A percentile compares a stretch with the other conserved stretches of the same genome.
These are phyloP conservation scores for Oikopleura albicans DNA, from an alignment of 23 tunicate genomes.

Conservation along the genomic window DNA sequence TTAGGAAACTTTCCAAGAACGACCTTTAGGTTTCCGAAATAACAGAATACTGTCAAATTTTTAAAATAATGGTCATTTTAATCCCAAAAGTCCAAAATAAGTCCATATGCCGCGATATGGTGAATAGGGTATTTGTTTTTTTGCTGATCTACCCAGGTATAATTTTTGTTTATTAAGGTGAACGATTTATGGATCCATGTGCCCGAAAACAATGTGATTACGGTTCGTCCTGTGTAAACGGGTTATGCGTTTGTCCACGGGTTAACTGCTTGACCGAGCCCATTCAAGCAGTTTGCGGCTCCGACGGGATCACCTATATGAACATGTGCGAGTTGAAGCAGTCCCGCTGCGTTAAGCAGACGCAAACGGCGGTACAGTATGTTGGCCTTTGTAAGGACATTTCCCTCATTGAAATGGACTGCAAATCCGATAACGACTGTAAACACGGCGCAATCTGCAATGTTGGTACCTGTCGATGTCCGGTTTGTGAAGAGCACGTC, in stretches of 20 bases:
- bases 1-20: no score
- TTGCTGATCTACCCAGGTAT: no score
- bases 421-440: neutral
- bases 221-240: neutral
- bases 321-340: neutral
- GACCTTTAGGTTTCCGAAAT: no score
- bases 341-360: neutral
- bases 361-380: neutral
- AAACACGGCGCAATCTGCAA: neutral
- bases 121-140: no score
- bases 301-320: neutral
- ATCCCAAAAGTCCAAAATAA: no score
- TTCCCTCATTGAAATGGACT: neutral
- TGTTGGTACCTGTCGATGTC: constrained; percentile 2
- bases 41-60: no score
- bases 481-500: neutral
- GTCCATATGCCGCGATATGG: no score
- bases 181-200: neutral
- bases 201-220: neutral
- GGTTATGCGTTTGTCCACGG: neutral
- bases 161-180: neutral
- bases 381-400: neutral
- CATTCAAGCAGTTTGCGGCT: neutral
- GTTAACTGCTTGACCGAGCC: neutral
- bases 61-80: no score